Conservation (phyloP, 2,888 invertebrate species). For the Colletes collaris region DNA sequence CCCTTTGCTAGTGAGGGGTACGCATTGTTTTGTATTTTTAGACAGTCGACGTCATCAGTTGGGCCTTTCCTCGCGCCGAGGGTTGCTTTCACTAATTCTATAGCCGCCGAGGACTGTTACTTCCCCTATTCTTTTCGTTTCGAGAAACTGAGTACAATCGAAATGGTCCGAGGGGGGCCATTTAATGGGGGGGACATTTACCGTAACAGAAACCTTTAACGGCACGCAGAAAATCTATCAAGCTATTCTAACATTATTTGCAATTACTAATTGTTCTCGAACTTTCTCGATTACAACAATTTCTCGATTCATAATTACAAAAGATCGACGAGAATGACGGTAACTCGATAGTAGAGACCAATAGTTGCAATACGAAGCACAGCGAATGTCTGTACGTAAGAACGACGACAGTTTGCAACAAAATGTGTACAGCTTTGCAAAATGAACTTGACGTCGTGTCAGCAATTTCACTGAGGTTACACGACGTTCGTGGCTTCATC, state of each 20-base stretch:
- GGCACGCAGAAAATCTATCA: neutral
- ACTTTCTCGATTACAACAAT: too few species aligned
- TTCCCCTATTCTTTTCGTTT: conserved; percentile 24
- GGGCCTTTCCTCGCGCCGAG: conserved; percentile 5
- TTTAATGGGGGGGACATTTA: neutral
- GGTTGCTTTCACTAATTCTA: conserved; percentile 28
- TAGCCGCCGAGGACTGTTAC: conserved; percentile 15
- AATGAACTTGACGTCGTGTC: conserved; percentile 72
- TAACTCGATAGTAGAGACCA: conserved; percentile 14
- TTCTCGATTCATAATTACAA: neutral
- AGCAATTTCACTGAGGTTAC: conserved; percentile 71
- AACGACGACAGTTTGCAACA: conserved; percentile 52
- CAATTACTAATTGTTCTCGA: neutral
- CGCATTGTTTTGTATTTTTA: conserved; percentile 14
- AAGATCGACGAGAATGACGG: conserved; percentile 7
- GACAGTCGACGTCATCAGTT: conserved; percentile 1
- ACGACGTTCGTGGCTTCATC: conserved; percentile 56
- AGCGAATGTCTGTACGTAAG: conserved; percentile 40
- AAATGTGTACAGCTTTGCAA: conserved; percentile 73
- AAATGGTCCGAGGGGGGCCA: neutral
- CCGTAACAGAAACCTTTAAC: neutral
- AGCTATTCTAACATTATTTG: neutral
- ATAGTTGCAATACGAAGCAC: conserved; percentile 47
- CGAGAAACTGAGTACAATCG: neutral
- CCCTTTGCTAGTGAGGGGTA: neutral